Evolutionary conservation across 2,797 vertebrate genomes (phyloP).

Genomic region (Liasis olivaceus): DNA sequence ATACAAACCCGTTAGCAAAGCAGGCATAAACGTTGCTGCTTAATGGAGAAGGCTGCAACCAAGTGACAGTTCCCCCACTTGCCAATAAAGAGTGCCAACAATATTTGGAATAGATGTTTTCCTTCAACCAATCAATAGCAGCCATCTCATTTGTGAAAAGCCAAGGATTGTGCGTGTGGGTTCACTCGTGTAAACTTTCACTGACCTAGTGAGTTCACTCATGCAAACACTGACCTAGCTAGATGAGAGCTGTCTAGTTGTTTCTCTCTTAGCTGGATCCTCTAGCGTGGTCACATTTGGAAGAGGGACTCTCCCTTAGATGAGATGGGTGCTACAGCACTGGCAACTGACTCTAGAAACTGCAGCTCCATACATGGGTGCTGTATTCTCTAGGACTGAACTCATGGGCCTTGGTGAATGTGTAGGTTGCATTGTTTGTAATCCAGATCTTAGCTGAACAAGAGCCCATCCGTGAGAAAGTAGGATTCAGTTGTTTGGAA

Average conservation of each 20-base stretch:
- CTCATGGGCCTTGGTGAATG: neutral
- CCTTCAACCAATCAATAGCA: neutral
- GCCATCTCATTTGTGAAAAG: neutral
- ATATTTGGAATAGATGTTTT: neutral
- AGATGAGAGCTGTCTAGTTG: neutral
- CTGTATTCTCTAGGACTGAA: neutral
- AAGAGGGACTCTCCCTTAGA: neutral
- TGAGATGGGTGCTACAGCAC: neutral
- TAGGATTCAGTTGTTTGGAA: neutral
- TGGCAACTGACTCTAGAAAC: neutral
- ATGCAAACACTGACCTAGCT: neutral
- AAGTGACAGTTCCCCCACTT: slow-evolving; percentile 41
- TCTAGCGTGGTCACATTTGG: neutral
- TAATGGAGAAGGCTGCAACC: slow-evolving; percentile 52
- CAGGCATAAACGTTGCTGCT: slow-evolving; percentile 32
- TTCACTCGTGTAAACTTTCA: neutral
- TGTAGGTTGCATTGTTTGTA: neutral
- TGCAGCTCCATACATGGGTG: neutral
- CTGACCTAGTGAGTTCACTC: neutral
- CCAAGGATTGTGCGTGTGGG: neutral
- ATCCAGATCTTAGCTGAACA: neutral
- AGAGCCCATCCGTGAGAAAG: neutral
- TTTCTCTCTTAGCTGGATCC: neutral
- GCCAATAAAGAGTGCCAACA: neutral
- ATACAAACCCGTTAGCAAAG: slow-evolving; percentile 51